Percentiles rank a stretch among this genome's conserved stretches.
Conservation (phyloP, 2,113 vertebrate genomes). For the Megalops atlanticus region DNA sequence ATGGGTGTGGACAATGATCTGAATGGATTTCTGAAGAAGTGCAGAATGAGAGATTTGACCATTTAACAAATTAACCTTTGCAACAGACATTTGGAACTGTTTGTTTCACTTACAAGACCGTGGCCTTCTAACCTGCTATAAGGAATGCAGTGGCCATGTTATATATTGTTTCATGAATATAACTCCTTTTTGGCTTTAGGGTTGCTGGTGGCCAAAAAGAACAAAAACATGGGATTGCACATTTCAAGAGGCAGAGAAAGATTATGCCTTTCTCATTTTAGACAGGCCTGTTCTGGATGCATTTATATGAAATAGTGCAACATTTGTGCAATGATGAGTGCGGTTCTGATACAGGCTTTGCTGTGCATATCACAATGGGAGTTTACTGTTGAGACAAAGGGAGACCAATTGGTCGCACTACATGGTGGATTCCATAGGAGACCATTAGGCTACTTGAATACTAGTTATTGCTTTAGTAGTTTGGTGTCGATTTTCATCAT, state of each 20-base stretch:
- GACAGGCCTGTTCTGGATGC: constrained; percentile 36
- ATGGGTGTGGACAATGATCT: not conserved
- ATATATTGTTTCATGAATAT: not conserved
- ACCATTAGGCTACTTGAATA: constrained; percentile 31
- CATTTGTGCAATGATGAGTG: constrained; percentile 56
- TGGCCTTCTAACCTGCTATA: constrained; percentile 48
- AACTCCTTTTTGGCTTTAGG: constrained; percentile 22
- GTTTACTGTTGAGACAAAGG: constrained; percentile 48
- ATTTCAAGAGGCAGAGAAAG: constrained; percentile 30
- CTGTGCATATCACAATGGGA: constrained; percentile 26
- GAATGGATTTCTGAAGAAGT: not conserved
- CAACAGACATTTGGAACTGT: constrained; percentile 41
- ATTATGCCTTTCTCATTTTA: constrained; percentile 7
- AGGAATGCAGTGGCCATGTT: constrained; percentile 25
- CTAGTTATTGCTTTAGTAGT: not conserved
- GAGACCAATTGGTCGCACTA: constrained; percentile 39
- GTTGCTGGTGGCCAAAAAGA: constrained; percentile 36
- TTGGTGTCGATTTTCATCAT: constrained; percentile 10
- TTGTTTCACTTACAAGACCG: constrained; percentile 20
- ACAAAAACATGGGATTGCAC: constrained; percentile 62
- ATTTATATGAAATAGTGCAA: not conserved
- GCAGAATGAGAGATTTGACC: not conserved
- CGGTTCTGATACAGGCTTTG: constrained; percentile 36
- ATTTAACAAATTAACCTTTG: not conserved
- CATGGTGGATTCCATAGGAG: constrained; percentile 17